A percentile compares a stretch with the other conserved stretches of the same genome.
Evolutionary conservation across 2,113 vertebrate genomes (phyloP).

Genomic region (Nibea coibor): DNA sequence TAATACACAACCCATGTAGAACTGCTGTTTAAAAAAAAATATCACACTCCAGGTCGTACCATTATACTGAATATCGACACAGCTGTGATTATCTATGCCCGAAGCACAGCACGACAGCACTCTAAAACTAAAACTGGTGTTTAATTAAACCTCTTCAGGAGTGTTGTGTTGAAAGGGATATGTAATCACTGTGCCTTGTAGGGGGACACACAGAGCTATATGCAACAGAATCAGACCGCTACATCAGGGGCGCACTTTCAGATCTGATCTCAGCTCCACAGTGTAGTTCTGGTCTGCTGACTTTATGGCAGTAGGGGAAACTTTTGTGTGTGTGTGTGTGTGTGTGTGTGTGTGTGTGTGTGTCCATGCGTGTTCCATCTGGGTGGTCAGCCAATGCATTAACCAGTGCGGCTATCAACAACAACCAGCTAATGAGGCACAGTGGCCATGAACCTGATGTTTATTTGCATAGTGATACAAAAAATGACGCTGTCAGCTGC

Average conservation of each 20-base stretch:
- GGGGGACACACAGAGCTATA: neutral
- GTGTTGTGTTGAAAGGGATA: too few relatives aligned
- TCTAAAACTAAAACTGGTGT: too few relatives aligned
- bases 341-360: conserved; percentile 21
- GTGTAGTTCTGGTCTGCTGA: conserved; percentile 59
- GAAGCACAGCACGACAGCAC: too few relatives aligned
- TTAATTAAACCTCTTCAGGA: too few relatives aligned
- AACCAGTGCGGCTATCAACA: conserved; percentile 51
- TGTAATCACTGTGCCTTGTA: too few relatives aligned
- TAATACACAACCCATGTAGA: too few relatives aligned
- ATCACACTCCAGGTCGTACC: too few relatives aligned
- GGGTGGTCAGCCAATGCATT: conserved; percentile 67
- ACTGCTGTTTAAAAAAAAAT: too few relatives aligned
- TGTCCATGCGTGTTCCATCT: conserved; percentile 49
- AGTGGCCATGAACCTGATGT: conserved; percentile 51
- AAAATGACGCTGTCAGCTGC: conserved; percentile 20
- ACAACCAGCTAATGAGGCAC: conserved; percentile 63
- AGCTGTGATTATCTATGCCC: too few relatives aligned
- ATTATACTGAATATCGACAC: too few relatives aligned
- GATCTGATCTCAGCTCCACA: conserved; percentile 28
- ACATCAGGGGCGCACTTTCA: conserved; percentile 17
- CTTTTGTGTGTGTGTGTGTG: conserved; percentile 5
- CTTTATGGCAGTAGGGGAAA: neutral
- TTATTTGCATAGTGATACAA: conserved; percentile 47
- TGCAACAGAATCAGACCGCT: conserved; percentile 14